Evolutionary conservation across 2,888 invertebrate genomes (phyloP), one percentile per base, ranked within the genome.

Genomic region (Actias luna): DNA sequence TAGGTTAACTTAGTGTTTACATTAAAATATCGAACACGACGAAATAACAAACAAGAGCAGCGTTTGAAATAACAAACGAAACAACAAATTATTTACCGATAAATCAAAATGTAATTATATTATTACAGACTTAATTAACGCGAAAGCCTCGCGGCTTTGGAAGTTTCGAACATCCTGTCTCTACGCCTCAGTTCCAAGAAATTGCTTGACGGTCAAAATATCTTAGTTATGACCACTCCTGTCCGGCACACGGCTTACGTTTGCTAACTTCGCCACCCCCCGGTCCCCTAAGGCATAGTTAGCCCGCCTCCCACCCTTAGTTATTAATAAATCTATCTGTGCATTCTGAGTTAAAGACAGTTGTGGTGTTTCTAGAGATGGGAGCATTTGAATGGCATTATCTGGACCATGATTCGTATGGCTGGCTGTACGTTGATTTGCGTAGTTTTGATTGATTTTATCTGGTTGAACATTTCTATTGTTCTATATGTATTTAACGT

Each of bases 281-380:
- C 80, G 82, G 70, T 60, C 78, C 79, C 89, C 86, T 77, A 75
- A 81, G 87, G 88, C 85, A 80, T 83, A 83, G 81, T 81, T 83
- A 73, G 72, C 73, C 78, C 70, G 22, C 46, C 46, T 8, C 74
- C 78, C 78, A 71, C 77, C 80, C 81, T 72, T 70, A 71, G 85
- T 88, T 91, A 91, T 90, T 91, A 91, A 91, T 91, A 90, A 91
- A 89, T 91, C 91, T 88, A 90, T 90, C 90, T 90, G 88, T 89
- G 84, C 85, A 87, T 88, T 88, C 85, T 88, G 78, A 84, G 84
- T 83, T 84, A 82, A 88, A 89, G 87, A 89, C 88, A 85, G 86
- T 76, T 78, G 71, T 75, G 71, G 71, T 76, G 72, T 72, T 79
- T 79, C 84, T 80, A 85, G 79, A 79, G 85, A 83, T 82, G 77